These are phyloP conservation scores for Pseudocheirus occidentalis DNA, from an alignment of 2,797 vertebrate genomes.

Conservation along the genomic window DNA sequence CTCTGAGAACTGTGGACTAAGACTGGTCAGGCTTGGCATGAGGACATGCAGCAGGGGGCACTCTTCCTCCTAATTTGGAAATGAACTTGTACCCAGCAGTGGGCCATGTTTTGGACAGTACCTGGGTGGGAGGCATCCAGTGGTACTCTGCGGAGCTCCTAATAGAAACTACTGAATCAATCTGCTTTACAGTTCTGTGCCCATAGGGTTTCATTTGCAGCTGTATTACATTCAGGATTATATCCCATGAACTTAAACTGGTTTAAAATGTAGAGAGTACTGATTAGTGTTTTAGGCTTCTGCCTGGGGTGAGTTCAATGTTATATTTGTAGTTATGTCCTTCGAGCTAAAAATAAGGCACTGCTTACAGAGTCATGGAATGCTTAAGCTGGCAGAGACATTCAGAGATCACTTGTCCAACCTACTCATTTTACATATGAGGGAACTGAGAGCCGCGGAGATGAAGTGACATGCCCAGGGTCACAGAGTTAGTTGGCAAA, in stretches of 20 bases:
- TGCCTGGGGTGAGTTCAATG: not conserved
- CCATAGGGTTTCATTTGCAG: not conserved
- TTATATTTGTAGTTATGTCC: not conserved
- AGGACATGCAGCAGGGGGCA: constrained; percentile 3
- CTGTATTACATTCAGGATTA: constrained; percentile 7
- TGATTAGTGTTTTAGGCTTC: not conserved
- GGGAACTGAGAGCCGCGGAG: not conserved
- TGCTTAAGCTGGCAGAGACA: not conserved
- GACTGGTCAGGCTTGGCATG: not conserved
- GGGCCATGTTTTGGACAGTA: constrained; percentile 17
- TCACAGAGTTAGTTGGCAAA: not conserved
- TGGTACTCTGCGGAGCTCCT: not conserved
- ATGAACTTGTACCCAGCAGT: constrained; percentile 3
- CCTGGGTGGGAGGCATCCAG: not conserved
- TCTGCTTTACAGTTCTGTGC: not conserved
- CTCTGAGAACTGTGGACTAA: not conserved
- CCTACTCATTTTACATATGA: not conserved
- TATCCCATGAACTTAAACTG: not conserved
- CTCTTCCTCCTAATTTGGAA: constrained; percentile 31
- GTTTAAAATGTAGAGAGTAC: not conserved
- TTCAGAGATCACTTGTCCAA: not conserved
- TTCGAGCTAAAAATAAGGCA: not conserved
- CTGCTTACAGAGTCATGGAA: not conserved
- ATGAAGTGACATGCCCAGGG: not conserved
- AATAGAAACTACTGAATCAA: not conserved